Base-by-base conservation (phyloP, 2,888 invertebrate species). In the Mantis religiosa region DNA sequence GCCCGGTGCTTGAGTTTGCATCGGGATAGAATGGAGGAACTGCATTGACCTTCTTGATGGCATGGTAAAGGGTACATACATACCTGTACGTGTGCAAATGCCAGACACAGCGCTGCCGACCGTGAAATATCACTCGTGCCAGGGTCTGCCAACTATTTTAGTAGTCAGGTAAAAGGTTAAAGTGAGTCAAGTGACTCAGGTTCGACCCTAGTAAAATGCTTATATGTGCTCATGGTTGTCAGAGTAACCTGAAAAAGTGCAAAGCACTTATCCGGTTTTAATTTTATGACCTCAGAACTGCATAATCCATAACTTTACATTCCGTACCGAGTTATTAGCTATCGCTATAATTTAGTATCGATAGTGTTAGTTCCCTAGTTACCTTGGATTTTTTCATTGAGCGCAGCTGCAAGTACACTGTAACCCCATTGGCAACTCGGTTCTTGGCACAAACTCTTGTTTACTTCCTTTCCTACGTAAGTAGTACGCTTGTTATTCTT, bases 61-160 rank as follows among this genome's bases (percentile, higher is more conserved):
- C 20, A 3, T 25, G 25, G 54, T 71, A 71, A 71, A 71, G 54
- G 54, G 20, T 25, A 71, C 20, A 25, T 71, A 20, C 54, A 20
- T 71, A 20, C 54, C 54, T 71, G 54, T 71, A 71, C 8, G 25
- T 20, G 54, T 3, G 54, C 4, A 71, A 71, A 71, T 71, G 54
- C 54, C 54, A 71, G 54, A 71, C 54, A 71, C 54, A 71, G 20
- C 20, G 20, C 54, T 71, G 20, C 20, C 85, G 30, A 85, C 85
- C 85, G 85, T 85, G 85, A 85, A 85, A 85, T 85, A 85, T 85
- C 85, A 85, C 25, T 71, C 85, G 41, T 41, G 47, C 47, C 47
- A 28, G 25, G 20, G 27, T 85, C 8, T 85, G 85, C 85, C 85
- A 85, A 47, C 25, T 47, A 30, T 30, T 28, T 28, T 14, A 28